Conservation (phyloP, 2,888 invertebrate species). For the Shargacucullia verbasci region DNA sequence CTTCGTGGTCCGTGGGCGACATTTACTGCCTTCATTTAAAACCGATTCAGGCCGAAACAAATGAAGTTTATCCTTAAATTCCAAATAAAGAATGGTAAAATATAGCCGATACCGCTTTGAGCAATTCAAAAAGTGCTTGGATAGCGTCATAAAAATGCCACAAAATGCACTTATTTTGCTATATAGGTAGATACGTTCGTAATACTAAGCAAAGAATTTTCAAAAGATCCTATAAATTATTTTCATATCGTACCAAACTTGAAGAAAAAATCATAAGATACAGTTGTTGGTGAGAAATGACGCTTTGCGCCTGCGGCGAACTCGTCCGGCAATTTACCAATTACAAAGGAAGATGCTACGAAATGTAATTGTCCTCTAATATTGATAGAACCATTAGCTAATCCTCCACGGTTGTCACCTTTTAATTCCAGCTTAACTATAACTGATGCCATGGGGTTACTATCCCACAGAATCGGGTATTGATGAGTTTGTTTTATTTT, state of each 20-base stretch:
- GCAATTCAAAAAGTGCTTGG: constrained; percentile 21
- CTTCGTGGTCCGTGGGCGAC: constrained; percentile 78
- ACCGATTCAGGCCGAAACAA: constrained; percentile 69
- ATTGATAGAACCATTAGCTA: constrained; percentile 59
- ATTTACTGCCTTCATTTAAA: constrained; percentile 76
- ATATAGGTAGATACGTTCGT: background rate
- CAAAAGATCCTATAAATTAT: background rate
- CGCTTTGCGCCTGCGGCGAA: constrained; percentile 64
- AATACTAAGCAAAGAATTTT: background rate
- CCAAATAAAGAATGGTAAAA: constrained; percentile 50
- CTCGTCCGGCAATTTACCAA: constrained; percentile 86
- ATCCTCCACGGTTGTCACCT: constrained; percentile 44
- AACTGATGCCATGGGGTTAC: constrained; percentile 13
- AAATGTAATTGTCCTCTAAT: constrained; percentile 68
- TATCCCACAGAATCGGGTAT: constrained; percentile 5
- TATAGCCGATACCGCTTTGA: constrained; percentile 25
- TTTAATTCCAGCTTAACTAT: constrained; percentile 21
- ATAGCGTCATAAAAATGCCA: constrained; percentile 9
- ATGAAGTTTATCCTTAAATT: constrained; percentile 57
- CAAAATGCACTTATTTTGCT: background rate
- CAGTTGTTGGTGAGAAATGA: constrained; percentile 68
- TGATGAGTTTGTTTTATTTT: constrained; percentile 5
- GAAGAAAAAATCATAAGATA: background rate
- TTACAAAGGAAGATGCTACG: constrained; percentile 65
- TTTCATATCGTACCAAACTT: too few relatives aligned